Evolutionary conservation across 2,888 invertebrate genomes (phyloP).

Genomic region (Apodemia duryi): DNA sequence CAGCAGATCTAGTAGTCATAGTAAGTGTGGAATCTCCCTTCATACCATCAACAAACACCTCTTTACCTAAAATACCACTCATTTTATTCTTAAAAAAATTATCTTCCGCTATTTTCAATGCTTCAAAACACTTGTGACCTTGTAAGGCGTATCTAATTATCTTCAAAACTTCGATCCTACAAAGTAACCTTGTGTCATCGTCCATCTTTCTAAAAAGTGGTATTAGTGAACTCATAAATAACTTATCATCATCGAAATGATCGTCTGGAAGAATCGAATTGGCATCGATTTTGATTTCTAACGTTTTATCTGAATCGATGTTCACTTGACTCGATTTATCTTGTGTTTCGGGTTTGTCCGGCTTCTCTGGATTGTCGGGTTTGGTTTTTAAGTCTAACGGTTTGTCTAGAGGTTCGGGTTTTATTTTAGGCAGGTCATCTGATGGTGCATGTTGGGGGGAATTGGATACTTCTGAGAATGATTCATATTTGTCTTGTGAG

Average conservation of each 20-base stretch:
- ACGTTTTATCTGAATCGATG: slow-evolving; percentile 42
- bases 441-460: slow-evolving; percentile 62
- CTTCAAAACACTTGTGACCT: slow-evolving; percentile 61
- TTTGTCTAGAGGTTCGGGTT: slow-evolving; percentile 51
- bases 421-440: slow-evolving; percentile 54
- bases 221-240: slow-evolving; percentile 67
- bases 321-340: slow-evolving; percentile 57
- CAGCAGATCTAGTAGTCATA: slow-evolving; percentile 68
- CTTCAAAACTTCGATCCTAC: slow-evolving; percentile 65
- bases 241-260: slow-evolving; percentile 64
- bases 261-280: slow-evolving; percentile 66
- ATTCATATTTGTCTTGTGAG: slow-evolving; percentile 69
- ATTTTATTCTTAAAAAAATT: slow-evolving; percentile 50
- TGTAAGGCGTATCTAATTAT: slow-evolving; percentile 63
- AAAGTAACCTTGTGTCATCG: slow-evolving; percentile 61
- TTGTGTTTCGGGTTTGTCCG: slow-evolving; percentile 38
- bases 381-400: slow-evolving; percentile 60
- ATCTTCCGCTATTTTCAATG: slow-evolving; percentile 52
- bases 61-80: slow-evolving; percentile 46
- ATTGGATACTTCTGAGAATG: slow-evolving; percentile 64
- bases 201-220: slow-evolving; percentile 70
- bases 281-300: slow-evolving; percentile 65
- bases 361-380: slow-evolving; percentile 41
- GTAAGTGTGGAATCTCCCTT: slow-evolving; percentile 50
- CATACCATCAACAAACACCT: slow-evolving; percentile 39